phyloP scores from a whole-genome alignment of 2,888 invertebrate genomes.

The Melipona bicolor region DNA sequence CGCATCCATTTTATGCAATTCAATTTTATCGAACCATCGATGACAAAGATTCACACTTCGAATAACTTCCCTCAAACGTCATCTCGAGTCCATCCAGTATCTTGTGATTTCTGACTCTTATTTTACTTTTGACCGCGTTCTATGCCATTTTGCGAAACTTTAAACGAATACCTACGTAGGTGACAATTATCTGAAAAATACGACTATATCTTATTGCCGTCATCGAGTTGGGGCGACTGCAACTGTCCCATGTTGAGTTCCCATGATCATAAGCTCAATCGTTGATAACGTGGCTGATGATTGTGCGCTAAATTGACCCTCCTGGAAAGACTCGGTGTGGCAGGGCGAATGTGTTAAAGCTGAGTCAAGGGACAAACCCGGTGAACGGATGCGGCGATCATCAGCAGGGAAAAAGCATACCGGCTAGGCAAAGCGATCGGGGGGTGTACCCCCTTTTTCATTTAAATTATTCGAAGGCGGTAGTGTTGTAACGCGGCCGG shows the following conservation, averaged over 20 bases:
- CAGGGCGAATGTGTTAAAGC: constrained; percentile 18
- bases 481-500: constrained; percentile 51
- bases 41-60: neutral
- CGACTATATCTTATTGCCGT: constrained; percentile 27
- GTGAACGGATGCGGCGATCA: constrained; percentile 57
- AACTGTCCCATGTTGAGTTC: constrained; percentile 16
- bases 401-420: constrained; percentile 32
- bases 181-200: constrained; percentile 15
- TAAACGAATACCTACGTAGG: neutral
- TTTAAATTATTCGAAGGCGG: constrained; percentile 67
- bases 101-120: neutral
- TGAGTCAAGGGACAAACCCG: constrained; percentile 26
- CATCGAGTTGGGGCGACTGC: neutral
- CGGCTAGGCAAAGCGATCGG: constrained; percentile 40
- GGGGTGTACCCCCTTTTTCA: constrained; percentile 62
- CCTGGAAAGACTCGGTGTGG: constrained; percentile 9
- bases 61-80: too few relatives aligned
- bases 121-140: neutral
- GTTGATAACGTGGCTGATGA: constrained; percentile 47
- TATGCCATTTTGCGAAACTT: neutral
- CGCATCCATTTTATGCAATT: neutral
- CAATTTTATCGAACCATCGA: neutral
- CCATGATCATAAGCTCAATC: constrained; percentile 55
- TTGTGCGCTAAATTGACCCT: constrained; percentile 47
- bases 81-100: too few relatives aligned